These are phyloP conservation scores for Dreissena rostriformis DNA, from an alignment of 1,140 invertebrate genomes.

Conservation along the genomic window DNA sequence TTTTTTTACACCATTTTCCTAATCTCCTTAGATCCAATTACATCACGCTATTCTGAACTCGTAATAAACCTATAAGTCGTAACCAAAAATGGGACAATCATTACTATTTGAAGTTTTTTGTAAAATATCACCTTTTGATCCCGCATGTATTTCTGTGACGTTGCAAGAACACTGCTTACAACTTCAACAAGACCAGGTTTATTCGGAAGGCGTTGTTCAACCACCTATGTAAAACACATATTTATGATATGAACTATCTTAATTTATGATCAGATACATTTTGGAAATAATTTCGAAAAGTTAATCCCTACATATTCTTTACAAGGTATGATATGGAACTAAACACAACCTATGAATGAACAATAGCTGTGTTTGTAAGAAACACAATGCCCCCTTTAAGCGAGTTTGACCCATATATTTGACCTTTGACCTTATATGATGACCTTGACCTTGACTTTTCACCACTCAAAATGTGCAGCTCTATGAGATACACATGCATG, in stretches of 20 bases:
- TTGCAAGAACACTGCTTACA: constrained; percentile 26
- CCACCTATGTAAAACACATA: background rate
- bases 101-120: background rate
- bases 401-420: no score
- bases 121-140: constrained; percentile 10
- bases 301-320: background rate
- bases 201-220: constrained; percentile 6
- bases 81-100: background rate
- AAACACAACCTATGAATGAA: background rate
- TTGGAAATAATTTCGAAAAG: background rate
- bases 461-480: no score
- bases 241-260: background rate
- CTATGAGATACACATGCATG: no score
- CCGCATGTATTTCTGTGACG: constrained; percentile 48
- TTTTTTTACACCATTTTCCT: background rate
- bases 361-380: no score
- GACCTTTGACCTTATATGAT: no score
- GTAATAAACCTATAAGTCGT: background rate
- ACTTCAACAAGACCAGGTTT: constrained; percentile 28
- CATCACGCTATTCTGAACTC: background rate
- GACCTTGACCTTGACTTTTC: no score
- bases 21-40: background rate
- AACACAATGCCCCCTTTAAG: no score
- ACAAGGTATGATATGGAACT: background rate
- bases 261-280: background rate